Evolutionary conservation across 2,113 vertebrate species (phyloP).

Genomic region (Chlorodrepanis virens): DNA sequence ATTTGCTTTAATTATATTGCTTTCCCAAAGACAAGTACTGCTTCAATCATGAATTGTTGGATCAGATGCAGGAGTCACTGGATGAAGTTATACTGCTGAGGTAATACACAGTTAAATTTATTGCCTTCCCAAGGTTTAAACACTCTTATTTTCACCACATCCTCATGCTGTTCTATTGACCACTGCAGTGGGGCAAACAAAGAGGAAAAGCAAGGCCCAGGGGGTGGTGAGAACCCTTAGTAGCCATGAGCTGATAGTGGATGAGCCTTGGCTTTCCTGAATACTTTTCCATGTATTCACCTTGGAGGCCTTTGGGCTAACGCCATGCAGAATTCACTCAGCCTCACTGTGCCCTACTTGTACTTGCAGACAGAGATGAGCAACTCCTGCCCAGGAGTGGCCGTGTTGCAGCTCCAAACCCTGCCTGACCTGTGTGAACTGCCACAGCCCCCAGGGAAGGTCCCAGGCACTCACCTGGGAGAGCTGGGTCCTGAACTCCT

Average conservation of each 20-base stretch:
- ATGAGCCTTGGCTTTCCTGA: not conserved
- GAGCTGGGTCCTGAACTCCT: conserved; percentile 66
- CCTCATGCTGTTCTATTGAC: not conserved
- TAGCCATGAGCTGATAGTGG: not conserved
- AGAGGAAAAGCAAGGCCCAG: not conserved
- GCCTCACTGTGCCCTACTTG: not conserved
- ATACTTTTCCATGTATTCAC: not conserved
- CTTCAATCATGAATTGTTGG: not conserved
- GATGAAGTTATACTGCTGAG: not conserved
- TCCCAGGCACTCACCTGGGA: conserved; percentile 58
- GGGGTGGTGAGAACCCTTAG: not conserved
- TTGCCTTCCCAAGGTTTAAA: not conserved
- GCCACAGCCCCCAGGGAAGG: not conserved
- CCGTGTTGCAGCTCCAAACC: fast-evolving
- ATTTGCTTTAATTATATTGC: conserved; percentile 35
- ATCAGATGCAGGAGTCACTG: conserved; percentile 1
- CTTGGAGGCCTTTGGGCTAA: not conserved
- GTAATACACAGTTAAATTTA: conserved; percentile 21
- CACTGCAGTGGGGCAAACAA: not conserved
- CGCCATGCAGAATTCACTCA: not conserved
- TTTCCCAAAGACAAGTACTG: not conserved
- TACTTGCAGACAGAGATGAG: not conserved
- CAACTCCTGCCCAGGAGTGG: not conserved
- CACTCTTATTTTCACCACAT: not conserved
- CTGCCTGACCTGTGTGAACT: fast-evolving